Percentiles rank a stretch among this genome's conserved stretches.
Evolutionary conservation across 2,113 vertebrate genomes (phyloP).

Genomic region (Parotia lawesii): DNA sequence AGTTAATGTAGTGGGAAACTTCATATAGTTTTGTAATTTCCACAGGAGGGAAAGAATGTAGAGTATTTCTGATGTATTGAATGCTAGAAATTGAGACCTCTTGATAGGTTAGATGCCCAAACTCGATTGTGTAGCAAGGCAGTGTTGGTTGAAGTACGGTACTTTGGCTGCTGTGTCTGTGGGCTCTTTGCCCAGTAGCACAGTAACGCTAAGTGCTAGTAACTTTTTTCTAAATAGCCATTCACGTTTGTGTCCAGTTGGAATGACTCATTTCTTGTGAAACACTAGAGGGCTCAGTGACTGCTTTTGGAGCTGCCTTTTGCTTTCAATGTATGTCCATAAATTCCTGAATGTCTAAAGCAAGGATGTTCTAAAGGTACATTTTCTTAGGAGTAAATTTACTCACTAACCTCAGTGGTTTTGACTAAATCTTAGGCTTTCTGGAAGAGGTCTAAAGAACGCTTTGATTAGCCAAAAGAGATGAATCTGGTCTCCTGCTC

Average conservation of each 20-base stretch:
- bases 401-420: not conserved
- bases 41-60: fast-evolving
- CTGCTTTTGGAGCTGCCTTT: not conserved
- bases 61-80: not conserved
- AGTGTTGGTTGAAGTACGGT: not conserved
- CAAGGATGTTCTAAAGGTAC: not conserved
- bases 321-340: not conserved
- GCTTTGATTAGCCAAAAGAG: not conserved
- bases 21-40: not conserved
- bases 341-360: not conserved
- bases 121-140: not conserved
- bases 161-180: fast-evolving
- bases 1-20: not conserved
- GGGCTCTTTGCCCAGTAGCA: not conserved
- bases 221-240: not conserved
- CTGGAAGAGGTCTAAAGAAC: not conserved
- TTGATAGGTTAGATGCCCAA: not conserved
- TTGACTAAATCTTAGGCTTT: not conserved
- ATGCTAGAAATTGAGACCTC: not conserved
- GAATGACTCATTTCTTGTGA: not conserved
- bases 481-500: not conserved
- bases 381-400: not conserved
- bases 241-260: fast-evolving
- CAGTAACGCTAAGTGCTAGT: not conserved
- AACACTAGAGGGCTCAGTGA: not conserved